Percentiles rank a stretch among this genome's conserved stretches.
These are phyloP conservation scores for Megalonaias nervosa DNA, from an alignment of 1,140 invertebrate species.

Conservation along the genomic window DNA sequence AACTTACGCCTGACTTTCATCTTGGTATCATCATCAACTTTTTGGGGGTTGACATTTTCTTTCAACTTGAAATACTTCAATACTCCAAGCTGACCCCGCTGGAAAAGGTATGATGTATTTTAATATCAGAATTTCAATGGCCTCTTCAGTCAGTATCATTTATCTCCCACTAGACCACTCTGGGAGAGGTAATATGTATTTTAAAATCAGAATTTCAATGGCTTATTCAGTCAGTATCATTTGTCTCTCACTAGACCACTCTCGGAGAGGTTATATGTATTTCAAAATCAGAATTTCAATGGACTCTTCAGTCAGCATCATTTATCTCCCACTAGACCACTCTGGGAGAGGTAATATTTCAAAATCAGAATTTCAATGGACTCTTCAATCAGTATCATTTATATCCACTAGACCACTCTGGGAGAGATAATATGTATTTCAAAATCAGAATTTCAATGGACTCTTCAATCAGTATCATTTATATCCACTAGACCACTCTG, in stretches of 20 bases:
- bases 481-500: slow-evolving; percentile 42
- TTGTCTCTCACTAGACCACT: too few species aligned
- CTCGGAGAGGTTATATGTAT: too few species aligned
- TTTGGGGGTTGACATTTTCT: slow-evolving; percentile 76
- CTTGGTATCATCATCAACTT: slow-evolving; percentile 82
- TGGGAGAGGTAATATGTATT: background rate
- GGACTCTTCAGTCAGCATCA: too few species aligned
- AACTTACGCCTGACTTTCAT: slow-evolving; percentile 76
- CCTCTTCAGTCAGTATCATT: background rate
- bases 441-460: background rate
- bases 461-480: background rate
- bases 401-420: slow-evolving; percentile 60
- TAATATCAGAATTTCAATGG: background rate
- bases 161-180: too few species aligned
- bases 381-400: too few species aligned
- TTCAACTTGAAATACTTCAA: slow-evolving; percentile 66
- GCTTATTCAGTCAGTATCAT: background rate
- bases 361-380: too few species aligned
- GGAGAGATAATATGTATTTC: slow-evolving; percentile 17
- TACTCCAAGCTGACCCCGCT: slow-evolving; percentile 66
- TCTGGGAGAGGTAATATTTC: too few species aligned
- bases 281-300: too few species aligned
- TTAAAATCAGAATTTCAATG: background rate
- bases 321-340: too few species aligned
- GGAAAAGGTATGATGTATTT: slow-evolving; percentile 24